Percentiles rank a stretch among this genome's conserved stretches.
phyloP scores from a whole-genome alignment of 2,797 vertebrate genomes.

The Tauraco hartlaubi region DNA sequence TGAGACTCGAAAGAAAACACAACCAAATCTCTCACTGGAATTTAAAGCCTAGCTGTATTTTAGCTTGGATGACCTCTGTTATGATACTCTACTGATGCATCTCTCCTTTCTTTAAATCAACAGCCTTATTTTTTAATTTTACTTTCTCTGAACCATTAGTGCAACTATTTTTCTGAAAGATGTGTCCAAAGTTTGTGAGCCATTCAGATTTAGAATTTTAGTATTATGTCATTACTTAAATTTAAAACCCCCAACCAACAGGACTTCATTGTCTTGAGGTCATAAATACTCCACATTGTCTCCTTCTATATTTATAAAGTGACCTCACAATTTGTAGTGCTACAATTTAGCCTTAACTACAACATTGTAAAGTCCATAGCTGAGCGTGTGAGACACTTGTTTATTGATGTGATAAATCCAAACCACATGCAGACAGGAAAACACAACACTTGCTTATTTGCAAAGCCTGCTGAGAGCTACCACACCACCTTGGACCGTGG shows the following conservation, averaged over 20 bases:
- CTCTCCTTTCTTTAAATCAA: not conserved
- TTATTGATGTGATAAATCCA: slow-evolving; percentile 64
- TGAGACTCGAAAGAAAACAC: not conserved
- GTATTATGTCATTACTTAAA: not conserved
- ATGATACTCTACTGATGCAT: not conserved
- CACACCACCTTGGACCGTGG: slow-evolving; percentile 35
- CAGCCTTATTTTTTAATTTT: not conserved
- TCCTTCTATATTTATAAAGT: slow-evolving; percentile 26
- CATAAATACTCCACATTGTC: slow-evolving; percentile 41
- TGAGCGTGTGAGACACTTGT: slow-evolving; percentile 44
- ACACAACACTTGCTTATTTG: slow-evolving; percentile 57
- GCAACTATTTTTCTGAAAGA: not conserved
- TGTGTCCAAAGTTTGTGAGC: not conserved
- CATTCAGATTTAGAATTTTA: not conserved
- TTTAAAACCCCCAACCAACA: not conserved
- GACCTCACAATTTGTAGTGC: slow-evolving; percentile 42
- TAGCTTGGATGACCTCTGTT: not conserved
- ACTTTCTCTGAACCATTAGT: not conserved
- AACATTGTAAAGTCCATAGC: slow-evolving; percentile 11
- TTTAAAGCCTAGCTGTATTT: not conserved
- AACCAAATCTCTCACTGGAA: not conserved
- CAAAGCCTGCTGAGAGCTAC: slow-evolving; percentile 59
- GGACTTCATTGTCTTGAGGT: slow-evolving; percentile 22
- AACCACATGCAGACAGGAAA: slow-evolving; percentile 48
- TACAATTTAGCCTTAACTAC: slow-evolving; percentile 7